Percentiles rank a stretch among this genome's conserved stretches.
Conservation (phyloP, 1,140 invertebrate species). For the Anastrepha obliqua region DNA sequence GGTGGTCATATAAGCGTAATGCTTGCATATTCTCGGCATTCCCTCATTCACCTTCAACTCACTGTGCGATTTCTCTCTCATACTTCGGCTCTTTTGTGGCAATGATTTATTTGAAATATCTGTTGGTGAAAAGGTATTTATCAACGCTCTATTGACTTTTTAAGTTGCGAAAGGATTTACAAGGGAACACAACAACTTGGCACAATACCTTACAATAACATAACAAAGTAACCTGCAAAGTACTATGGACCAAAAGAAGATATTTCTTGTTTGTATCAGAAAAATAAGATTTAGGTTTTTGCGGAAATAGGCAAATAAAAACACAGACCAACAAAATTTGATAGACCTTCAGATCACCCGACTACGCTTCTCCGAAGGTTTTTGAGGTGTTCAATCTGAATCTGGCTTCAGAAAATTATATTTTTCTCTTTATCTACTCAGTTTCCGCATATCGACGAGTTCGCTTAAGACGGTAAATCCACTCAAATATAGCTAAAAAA, state of each 20-base stretch:
- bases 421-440: no score
- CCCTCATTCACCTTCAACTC: neutral
- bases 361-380: no score
- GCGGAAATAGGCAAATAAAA: no score
- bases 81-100: neutral
- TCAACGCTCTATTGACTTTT: constrained; percentile 38
- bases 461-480: no score
- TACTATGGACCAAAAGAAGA: neutral
- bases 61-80: neutral
- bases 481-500: no score
- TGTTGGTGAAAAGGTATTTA: constrained; percentile 49
- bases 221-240: neutral
- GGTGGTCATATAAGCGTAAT: neutral
- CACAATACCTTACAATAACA: neutral
- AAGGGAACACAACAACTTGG: neutral
- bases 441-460: no score
- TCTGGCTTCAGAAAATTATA: no score
- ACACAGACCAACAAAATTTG: no score
- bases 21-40: neutral
- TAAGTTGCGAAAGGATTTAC: constrained; percentile 11
- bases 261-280: no score
- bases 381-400: no score
- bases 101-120: constrained; percentile 47
- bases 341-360: no score
- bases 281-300: no score